These are phyloP conservation scores for Emys orbicularis DNA, from an alignment of 2,797 vertebrate species.

Conservation along the genomic window DNA sequence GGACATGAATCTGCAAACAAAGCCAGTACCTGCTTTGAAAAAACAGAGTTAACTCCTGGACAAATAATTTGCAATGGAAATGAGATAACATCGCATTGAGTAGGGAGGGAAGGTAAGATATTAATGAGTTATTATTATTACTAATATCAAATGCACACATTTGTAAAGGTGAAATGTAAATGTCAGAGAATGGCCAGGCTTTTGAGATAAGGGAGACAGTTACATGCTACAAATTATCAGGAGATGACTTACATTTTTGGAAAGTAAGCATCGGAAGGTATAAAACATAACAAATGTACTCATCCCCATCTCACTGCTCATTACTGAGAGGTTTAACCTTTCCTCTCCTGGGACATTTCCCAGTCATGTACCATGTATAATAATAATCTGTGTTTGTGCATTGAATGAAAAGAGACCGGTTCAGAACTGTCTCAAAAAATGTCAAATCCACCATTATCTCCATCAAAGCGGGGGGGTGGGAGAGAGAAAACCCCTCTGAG, in stretches of 20 bases:
- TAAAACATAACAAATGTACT: not conserved
- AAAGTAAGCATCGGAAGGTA: slow-evolving; percentile 32
- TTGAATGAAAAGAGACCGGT: not conserved
- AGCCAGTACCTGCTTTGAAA: slow-evolving; percentile 64
- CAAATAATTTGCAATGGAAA: not conserved
- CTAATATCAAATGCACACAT: not conserved
- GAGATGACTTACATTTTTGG: not conserved
- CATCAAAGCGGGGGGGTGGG: not conserved
- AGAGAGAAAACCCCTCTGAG: not conserved
- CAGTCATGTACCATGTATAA: slow-evolving; percentile 26
- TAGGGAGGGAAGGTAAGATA: not conserved
- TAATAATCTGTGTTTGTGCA: slow-evolving; percentile 23
- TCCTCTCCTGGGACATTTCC: not conserved
- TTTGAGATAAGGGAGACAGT: not conserved
- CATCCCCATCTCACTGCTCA: slow-evolving; percentile 53
- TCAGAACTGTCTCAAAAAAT: not conserved
- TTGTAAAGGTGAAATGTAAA: slow-evolving; percentile 21
- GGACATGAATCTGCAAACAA: slow-evolving; percentile 78
- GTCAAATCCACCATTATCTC: not conserved
- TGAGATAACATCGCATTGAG: not conserved
- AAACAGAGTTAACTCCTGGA: not conserved
- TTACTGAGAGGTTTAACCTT: slow-evolving; percentile 55
- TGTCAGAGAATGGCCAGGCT: slow-evolving; percentile 16
- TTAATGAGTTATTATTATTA: slow-evolving; percentile 1
- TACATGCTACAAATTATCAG: slow-evolving; percentile 23